Percentiles rank a stretch among this genome's conserved stretches.
phyloP scores from a whole-genome alignment of 2,888 invertebrate genomes.

The Hyalella azteca region DNA sequence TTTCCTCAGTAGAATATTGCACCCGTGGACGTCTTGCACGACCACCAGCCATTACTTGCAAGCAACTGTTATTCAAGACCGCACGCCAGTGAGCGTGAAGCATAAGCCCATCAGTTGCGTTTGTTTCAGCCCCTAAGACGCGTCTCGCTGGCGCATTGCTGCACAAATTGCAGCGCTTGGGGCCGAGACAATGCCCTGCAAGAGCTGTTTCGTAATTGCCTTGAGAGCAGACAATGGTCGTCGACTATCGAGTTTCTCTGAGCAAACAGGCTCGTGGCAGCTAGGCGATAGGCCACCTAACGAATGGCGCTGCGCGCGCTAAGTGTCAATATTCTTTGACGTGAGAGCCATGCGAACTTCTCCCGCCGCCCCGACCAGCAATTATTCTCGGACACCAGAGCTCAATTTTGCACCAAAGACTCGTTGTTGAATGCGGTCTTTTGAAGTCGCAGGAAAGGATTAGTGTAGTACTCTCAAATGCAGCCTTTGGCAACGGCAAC shows the following conservation, averaged over 20 bases:
- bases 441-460: too few species aligned
- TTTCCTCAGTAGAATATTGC: too few species aligned
- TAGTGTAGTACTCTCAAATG: too few species aligned
- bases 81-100: neutral
- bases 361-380: neutral
- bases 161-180: constrained; percentile 31
- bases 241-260: constrained; percentile 32
- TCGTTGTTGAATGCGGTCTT: too few species aligned
- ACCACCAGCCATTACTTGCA: too few species aligned
- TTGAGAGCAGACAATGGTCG: constrained; percentile 34
- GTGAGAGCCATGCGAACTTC: neutral
- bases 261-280: constrained; percentile 30
- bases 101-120: neutral
- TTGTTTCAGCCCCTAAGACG: neutral
- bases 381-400: neutral
- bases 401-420: too few species aligned
- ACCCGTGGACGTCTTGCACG: too few species aligned
- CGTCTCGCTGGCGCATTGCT: neutral
- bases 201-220: constrained; percentile 29
- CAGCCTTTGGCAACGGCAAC: too few species aligned
- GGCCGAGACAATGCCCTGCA: constrained; percentile 24
- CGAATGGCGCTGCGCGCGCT: neutral
- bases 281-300: constrained; percentile 9
- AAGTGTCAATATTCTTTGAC: constrained; percentile 34
- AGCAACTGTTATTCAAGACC: too few species aligned